Percentiles rank a stretch among this genome's conserved stretches.
Conservation (phyloP, 1,140 invertebrate genomes). For the Pinna nobilis region DNA sequence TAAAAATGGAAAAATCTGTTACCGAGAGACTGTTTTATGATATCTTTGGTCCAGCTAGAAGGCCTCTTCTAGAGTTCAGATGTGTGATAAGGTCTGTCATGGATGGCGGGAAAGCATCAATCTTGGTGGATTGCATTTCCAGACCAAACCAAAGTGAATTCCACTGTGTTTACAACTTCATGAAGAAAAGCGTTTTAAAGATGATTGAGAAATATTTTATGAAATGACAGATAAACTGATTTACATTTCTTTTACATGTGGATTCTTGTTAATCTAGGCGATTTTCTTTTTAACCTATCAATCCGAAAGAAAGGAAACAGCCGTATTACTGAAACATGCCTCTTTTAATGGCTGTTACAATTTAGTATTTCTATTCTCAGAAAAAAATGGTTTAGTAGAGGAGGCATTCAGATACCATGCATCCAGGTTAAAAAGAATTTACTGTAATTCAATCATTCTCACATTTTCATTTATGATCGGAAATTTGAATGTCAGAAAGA, state of each 20-base stretch:
- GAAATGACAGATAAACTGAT: not conserved
- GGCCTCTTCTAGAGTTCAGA: conserved; percentile 35
- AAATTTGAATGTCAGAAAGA: no score
- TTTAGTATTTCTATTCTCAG: no score
- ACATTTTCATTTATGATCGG: no score
- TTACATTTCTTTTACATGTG: not conserved
- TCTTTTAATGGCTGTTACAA: no score
- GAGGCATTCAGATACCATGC: no score
- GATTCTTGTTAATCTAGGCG: no score
- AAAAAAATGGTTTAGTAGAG: no score
- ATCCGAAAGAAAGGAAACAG: no score
- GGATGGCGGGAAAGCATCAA: conserved; percentile 10
- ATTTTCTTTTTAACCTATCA: no score
- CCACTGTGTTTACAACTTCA: conserved; percentile 37
- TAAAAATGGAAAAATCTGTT: conserved; percentile 50
- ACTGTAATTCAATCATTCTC: no score
- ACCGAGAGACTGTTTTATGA: conserved; percentile 42
- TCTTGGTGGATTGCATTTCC: conserved; percentile 15
- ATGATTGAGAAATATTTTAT: conserved; percentile 36
- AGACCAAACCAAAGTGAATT: conserved; percentile 30
- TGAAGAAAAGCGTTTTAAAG: conserved; percentile 38
- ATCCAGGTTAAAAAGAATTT: no score
- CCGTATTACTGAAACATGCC: no score
- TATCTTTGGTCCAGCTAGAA: conserved; percentile 12
- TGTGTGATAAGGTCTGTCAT: conserved; percentile 35